Base-by-base conservation (phyloP, 2,797 vertebrate genomes). In the Myotis myotis region DNA sequence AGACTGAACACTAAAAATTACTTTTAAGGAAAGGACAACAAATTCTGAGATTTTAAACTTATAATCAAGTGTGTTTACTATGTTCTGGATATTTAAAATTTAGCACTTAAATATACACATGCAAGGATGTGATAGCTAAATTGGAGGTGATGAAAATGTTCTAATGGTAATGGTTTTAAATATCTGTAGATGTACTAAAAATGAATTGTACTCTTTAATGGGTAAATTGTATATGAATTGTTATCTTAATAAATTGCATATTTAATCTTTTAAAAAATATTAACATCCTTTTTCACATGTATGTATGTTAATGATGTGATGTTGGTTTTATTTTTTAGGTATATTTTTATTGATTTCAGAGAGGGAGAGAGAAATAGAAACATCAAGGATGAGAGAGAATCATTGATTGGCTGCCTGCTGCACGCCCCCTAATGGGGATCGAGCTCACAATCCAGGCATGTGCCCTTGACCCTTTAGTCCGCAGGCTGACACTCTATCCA, bases 121-220 rank as follows among this genome's bases (percentile, higher is more conserved):
- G 28, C 12, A 80, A 68, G 1, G 11, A 38, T 94, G 30, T 87
- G 60, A 71, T 68, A 80, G 41, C 28, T 84, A 76, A 83, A 57
- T 84, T 62, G 9, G 22, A 74, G 64, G 12, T 62, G 66, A 90
- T 84, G 8, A 92, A 84, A 90, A 44, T 82, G 6, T 70, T 81
- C 68, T 95, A 15, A 78, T 96, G n/a, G 19, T 76, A 84, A 44
- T 92, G 33, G 16, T 85, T 94, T 36, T 53, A 74, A 38, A 16
- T 76, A 53, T 75, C 38, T 93, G 10, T 71, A 23, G 89, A 82
- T 95, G 72, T 86, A 72, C 33, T 93, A 28, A 57, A 88, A 88
- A 89, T 60, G 28, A 94, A 30, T 91, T 76, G 30, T 87, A 25
- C 20, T 64, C 12, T 75, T 83, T 66, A 74, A 66, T 83, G n/a